phyloP scores from a whole-genome alignment of 23 tunicate genomes.

The Styela clava region DNA sequence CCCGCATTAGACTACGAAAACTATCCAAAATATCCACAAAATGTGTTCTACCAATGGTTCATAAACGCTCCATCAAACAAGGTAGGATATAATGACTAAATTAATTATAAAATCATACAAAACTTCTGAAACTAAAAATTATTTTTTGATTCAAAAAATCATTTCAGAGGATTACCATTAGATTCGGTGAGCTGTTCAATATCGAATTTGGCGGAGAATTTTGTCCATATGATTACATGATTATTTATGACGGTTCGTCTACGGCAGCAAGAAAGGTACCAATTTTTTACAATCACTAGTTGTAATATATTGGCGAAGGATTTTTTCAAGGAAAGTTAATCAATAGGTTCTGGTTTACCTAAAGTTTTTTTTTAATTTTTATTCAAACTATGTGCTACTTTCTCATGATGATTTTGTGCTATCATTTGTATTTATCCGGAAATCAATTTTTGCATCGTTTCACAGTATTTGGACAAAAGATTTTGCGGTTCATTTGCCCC shows the following conservation, averaged over 20 bases:
- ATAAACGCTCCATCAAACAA: not conserved
- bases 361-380: too few relatives aligned
- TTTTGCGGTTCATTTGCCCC: slow-evolving; percentile 18
- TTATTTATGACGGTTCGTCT: slow-evolving; percentile 11
- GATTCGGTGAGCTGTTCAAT: not conserved
- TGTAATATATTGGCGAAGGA: too few relatives aligned
- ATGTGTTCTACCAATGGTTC: not conserved
- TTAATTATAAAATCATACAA: too few relatives aligned
- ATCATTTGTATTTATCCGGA: too few relatives aligned
- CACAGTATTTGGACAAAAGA: not conserved
- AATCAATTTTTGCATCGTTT: not conserved
- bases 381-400: too few relatives aligned
- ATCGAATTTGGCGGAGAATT: slow-evolving; percentile 5
- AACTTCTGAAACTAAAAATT: not conserved
- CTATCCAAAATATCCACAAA: not conserved
- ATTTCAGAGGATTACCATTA: not conserved
- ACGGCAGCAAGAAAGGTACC: not conserved
- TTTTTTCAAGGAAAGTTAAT: too few relatives aligned
- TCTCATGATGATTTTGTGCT: too few relatives aligned
- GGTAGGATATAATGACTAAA: not conserved
- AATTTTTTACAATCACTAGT: too few relatives aligned
- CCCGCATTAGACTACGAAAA: not conserved
- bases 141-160: not conserved
- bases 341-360: too few relatives aligned
- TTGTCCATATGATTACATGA: slow-evolving; percentile 19